Conservation (phyloP, 1,140 invertebrate genomes). For the Drosophila orena region DNA sequence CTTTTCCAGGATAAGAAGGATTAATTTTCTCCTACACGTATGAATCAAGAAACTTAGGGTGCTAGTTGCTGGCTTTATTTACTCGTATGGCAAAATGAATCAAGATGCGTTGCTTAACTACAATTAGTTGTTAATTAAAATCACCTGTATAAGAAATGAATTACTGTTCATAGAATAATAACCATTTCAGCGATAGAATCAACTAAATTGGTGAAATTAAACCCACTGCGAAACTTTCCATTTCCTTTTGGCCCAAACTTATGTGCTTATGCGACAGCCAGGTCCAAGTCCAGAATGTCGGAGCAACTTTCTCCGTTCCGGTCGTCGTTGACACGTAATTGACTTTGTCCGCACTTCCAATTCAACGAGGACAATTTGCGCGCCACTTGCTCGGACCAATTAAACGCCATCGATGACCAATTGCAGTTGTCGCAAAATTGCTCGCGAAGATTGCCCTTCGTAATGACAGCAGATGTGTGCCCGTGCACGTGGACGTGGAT, state of each 20-base stretch:
- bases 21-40: not conserved
- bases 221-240: slow-evolving; percentile 4
- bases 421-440: slow-evolving; percentile 73
- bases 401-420: slow-evolving; percentile 76
- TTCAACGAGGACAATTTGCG: slow-evolving; percentile 47
- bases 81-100: too few relatives aligned
- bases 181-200: not conserved
- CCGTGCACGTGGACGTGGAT: not conserved
- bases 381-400: slow-evolving; percentile 67
- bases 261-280: slow-evolving; percentile 31
- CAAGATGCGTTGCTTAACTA: too few relatives aligned
- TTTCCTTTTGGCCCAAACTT: slow-evolving; percentile 13
- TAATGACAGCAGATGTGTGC: slow-evolving; percentile 42
- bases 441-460: slow-evolving; percentile 58
- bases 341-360: slow-evolving; percentile 58
- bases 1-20: not conserved
- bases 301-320: slow-evolving; percentile 40
- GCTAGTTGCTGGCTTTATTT: too few relatives aligned
- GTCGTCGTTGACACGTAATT: slow-evolving; percentile 65
- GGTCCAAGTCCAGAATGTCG: slow-evolving; percentile 29
- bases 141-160: not conserved
- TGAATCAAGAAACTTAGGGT: too few relatives aligned
- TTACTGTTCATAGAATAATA: not conserved
- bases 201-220: not conserved
- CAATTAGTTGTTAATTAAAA: too few relatives aligned